A percentile compares a stretch with the other conserved stretches of the same genome.
These are phyloP conservation scores for Myotis planiceps DNA, from an alignment of 2,797 vertebrate species.

Conservation along the genomic window DNA sequence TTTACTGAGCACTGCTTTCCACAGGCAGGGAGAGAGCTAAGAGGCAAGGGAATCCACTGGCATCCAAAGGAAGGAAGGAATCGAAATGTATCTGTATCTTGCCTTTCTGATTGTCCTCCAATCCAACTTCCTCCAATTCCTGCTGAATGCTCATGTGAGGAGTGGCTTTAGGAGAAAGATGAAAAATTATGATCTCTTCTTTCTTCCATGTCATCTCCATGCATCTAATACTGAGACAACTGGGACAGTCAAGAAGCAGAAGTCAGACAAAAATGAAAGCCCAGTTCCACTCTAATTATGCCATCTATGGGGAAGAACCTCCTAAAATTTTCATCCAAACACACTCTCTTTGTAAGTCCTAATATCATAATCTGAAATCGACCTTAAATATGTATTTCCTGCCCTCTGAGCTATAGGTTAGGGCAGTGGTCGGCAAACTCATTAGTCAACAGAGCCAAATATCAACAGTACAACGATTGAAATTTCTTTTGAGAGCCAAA, in stretches of 20 bases:
- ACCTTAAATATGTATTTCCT: background rate
- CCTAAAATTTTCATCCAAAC: background rate
- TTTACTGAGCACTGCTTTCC: background rate
- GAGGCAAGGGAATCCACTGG: background rate
- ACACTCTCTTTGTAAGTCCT: background rate
- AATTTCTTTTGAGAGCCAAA: too few relatives aligned
- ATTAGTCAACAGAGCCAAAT: too few relatives aligned
- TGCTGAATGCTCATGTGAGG: background rate
- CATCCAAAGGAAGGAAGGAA: background rate
- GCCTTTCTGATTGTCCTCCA: background rate
- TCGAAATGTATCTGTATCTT: background rate
- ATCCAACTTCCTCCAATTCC: fast-evolving
- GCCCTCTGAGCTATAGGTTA: background rate
- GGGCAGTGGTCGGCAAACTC: background rate
- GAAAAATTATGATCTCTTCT: background rate
- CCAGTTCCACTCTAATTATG: background rate
- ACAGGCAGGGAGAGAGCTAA: background rate
- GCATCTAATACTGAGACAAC: background rate
- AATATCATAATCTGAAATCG: background rate
- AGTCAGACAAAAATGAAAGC: background rate
- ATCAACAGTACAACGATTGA: too few relatives aligned
- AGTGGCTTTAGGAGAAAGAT: background rate
- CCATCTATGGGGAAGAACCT: background rate
- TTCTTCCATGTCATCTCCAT: background rate
- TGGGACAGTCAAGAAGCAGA: background rate